A percentile compares a stretch with the other conserved stretches of the same genome.
phyloP scores from a whole-genome alignment of 2,888 invertebrate genomes.

The Pasiphila rectangulata region DNA sequence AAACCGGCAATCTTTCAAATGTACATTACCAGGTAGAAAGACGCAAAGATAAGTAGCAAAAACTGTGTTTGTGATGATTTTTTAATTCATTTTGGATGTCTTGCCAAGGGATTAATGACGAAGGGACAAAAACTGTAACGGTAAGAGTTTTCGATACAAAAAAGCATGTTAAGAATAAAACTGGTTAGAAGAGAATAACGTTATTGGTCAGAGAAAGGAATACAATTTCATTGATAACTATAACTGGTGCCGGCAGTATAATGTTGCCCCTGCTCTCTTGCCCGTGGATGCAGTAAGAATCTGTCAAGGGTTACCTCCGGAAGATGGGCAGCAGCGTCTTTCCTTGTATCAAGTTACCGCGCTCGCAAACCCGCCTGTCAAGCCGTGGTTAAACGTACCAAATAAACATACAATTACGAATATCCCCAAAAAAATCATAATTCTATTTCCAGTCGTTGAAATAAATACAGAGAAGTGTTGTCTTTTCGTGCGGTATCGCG shows the following conservation, averaged over 20 bases:
- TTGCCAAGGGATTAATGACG: conserved; percentile 46
- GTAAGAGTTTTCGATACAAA: conserved; percentile 38
- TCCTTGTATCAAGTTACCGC: too few species aligned
- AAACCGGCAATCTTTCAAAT: conserved; percentile 33
- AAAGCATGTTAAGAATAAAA: conserved; percentile 24
- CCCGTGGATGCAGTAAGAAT: too few species aligned
- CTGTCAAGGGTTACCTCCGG: too few species aligned
- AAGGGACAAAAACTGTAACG: conserved; percentile 48
- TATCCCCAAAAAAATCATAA: too few species aligned
- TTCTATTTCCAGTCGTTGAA: too few species aligned
- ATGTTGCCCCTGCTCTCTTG: too few species aligned
- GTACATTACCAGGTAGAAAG: conserved; percentile 41
- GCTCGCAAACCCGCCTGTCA: too few species aligned
- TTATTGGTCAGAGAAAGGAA: background rate
- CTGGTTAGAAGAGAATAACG: background rate
- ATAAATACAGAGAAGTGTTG: conserved; percentile 35
- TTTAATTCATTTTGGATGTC: conserved; percentile 67
- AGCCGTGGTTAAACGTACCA: too few species aligned
- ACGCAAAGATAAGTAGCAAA: conserved; percentile 34
- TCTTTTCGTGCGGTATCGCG: conserved; percentile 46
- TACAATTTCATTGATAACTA: too few species aligned
- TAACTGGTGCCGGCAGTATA: too few species aligned
- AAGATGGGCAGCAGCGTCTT: too few species aligned
- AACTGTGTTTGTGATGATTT: conserved; percentile 54
- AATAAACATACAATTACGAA: too few species aligned